phyloP scores from a whole-genome alignment of 2,113 vertebrate species.

The Galemys pyrenaicus region DNA sequence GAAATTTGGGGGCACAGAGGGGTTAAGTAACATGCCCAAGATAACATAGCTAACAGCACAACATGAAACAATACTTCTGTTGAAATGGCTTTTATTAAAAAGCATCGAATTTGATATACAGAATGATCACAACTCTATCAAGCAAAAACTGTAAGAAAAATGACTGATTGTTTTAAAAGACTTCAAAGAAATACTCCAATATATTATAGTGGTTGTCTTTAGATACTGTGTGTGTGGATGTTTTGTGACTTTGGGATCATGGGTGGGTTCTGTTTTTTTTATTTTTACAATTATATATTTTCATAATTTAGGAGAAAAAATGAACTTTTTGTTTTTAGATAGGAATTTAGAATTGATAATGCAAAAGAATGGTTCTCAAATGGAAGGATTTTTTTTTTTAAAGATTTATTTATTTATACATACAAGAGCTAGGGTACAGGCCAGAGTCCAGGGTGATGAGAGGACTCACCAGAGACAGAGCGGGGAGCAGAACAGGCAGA shows the following conservation, averaged over 20 bases:
- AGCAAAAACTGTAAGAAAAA: not conserved
- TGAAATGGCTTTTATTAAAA: not conserved
- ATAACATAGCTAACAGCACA: not conserved
- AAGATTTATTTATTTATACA: no score
- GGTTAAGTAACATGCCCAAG: not conserved
- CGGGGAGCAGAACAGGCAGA: no score
- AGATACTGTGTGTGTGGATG: not conserved
- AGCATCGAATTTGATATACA: not conserved
- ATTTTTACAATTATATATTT: not conserved
- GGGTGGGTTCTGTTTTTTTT: not conserved
- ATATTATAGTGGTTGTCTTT: not conserved
- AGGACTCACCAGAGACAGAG: no score
- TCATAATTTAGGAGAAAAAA: not conserved
- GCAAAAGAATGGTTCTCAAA: not conserved
- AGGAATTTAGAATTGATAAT: not conserved
- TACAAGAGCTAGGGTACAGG: no score
- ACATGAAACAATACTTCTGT: not conserved
- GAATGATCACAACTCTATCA: not conserved
- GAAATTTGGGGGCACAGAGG: not conserved
- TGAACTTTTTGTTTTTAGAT: not conserved
- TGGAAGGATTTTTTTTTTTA: no score
- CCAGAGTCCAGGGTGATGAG: no score
- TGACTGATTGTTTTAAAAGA: constrained; percentile 31
- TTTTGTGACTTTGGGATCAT: not conserved
- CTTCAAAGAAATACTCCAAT: not conserved